Conservation (phyloP, 2,888 invertebrate species). For the Rhamnusium bicolor region DNA sequence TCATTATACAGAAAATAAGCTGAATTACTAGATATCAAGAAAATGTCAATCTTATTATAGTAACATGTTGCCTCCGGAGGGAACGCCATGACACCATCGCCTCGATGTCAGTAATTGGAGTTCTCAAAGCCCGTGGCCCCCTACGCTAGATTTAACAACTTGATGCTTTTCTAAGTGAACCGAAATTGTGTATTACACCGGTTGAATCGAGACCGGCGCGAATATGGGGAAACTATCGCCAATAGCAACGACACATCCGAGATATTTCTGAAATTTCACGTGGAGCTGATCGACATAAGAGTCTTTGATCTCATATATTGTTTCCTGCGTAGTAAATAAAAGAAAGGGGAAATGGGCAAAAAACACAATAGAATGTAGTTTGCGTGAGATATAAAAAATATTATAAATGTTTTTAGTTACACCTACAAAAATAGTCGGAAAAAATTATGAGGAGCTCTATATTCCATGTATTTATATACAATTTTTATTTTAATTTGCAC, state of each 20-base stretch:
- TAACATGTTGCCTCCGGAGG: slow-evolving; percentile 15
- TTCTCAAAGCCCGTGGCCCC: slow-evolving; percentile 41
- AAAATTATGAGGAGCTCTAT: no score
- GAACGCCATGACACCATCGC: background rate
- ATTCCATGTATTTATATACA: no score
- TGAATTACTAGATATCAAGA: slow-evolving; percentile 23
- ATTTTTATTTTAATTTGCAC: no score
- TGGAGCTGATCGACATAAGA: background rate
- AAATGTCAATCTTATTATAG: slow-evolving; percentile 15
- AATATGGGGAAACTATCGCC: slow-evolving; percentile 20
- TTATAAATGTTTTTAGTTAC: no score
- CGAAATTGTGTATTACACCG: slow-evolving; percentile 57
- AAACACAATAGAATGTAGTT: background rate
- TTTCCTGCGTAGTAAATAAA: background rate
- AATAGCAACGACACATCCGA: slow-evolving; percentile 2
- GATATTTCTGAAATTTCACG: slow-evolving; percentile 9
- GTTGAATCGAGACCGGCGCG: background rate
- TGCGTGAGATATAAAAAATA: no score
- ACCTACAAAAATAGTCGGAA: no score
- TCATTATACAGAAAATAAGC: slow-evolving; percentile 8
- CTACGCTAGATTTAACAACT: slow-evolving; percentile 57
- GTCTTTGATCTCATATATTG: slow-evolving; percentile 4
- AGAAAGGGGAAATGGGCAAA: background rate
- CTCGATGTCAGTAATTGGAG: slow-evolving; percentile 24
- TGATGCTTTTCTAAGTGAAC: slow-evolving; percentile 58